Evolutionary conservation across 2,888 invertebrate species (phyloP), one percentile per base, ranked within the genome.

Genomic region (Eristalis pertinax): DNA sequence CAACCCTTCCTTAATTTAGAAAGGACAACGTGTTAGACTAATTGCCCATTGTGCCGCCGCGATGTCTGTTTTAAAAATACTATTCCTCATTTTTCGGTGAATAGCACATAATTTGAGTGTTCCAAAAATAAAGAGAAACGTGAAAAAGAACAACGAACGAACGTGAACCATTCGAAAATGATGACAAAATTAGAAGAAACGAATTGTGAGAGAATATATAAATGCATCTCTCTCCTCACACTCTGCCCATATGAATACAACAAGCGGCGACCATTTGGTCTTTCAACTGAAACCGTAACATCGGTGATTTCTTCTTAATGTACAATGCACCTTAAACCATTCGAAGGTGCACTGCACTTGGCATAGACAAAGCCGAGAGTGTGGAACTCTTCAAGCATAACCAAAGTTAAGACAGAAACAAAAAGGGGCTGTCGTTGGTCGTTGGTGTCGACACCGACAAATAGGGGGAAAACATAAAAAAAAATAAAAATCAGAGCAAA

Each of bases 361-460:
- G n/a, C 65, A 60, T 64, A 56, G 65, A 38, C 81, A 76, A 32
- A 76, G 76, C 72, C 24, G 50, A 69, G 79, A 56, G 69, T 63
- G 69, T 75, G 70, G 56, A 86, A 79, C 63, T 86, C 75, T 70
- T 78, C 78, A 83, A 86, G 78, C 86, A 83, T 83, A 83, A 75
- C n/a, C 86, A 75, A 50, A 80, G 72, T 72, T 26, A 8, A 50
- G 50, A 8, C 10, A 60, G 60, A 7, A n/a, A n/a, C n/a, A n/a
- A n/a, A 22, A 38, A 69, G 80, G 64, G 65, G 67, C 70, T 75
- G 11, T 24, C 24, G 2, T 60, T 4, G 7, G 13, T 26, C 24
- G 13, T 60, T 60, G 73, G n/a, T 73, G 43, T 29, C 76, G 64
- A 70, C 79, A 72, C 80, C 70, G 81, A 72, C 29, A 63, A 75